Base-by-base conservation (phyloP, 2,113 vertebrate genomes). In the Ailurus styani region DNA sequence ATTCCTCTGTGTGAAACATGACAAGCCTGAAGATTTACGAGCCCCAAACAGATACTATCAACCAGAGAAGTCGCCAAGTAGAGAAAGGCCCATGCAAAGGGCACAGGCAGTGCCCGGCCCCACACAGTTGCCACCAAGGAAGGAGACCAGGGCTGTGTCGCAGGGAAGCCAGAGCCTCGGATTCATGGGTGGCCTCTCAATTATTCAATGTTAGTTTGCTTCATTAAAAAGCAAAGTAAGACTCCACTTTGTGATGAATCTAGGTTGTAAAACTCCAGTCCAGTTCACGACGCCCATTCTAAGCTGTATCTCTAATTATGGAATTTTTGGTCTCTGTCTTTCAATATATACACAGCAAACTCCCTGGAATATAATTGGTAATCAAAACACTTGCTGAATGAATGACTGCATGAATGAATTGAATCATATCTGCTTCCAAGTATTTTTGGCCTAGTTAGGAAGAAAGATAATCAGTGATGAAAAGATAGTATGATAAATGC, bases 381-480 rank as follows among this genome's bases (percentile, higher is more conserved):
- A 42, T 50, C 45, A 57, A 87, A 93, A 77, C 37, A 54, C 17
- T 93, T 52, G 60, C 34, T n/a, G 21, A 90, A 87, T 78, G 17
- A 86, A 66, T 27, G 23, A n/a, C 4, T 27, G 0, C 20, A 25
- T 73, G 18, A 78, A 84, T 37, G 13, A 88, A 60, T 21, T 86
- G 31, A 64, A 83, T 7, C 27, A 5, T 87, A 72, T 42, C 72
- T 47, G 40, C 31, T 88, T 50, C 37, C 6, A 37, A 60, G 25
- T 55, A 68, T 10, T 75, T 86, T 87, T 86, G 66, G 45, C 73
- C 37, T 78, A 79, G 6, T 64, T 50, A 47, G 0, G 6, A 89
- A 83, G n/a, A 92, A 89, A 95, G 25, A 62, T 45, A 83, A 86
- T 70, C 70, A 77, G 45, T 75, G 45, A 90, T 37, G 17, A 87